Percentiles rank a stretch among this genome's conserved stretches.
Evolutionary conservation across 1,140 invertebrate genomes (phyloP).

Genomic region (Dendroctonus valens): DNA sequence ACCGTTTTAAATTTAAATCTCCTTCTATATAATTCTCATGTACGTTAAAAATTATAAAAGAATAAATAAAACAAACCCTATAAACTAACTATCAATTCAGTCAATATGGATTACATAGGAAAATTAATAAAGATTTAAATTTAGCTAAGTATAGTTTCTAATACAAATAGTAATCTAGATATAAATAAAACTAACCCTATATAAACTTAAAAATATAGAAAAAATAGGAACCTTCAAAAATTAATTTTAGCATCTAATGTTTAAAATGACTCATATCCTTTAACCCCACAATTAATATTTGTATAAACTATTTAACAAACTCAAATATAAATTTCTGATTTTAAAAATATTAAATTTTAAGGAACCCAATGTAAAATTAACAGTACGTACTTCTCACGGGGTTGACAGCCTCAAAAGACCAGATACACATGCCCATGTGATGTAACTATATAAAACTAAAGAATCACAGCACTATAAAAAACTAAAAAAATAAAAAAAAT

Average conservation of each 20-base stretch:
- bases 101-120: constrained; percentile 57
- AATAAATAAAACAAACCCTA: constrained; percentile 61
- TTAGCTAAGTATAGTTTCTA: too few species aligned
- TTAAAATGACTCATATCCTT: constrained; percentile 55
- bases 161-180: background rate
- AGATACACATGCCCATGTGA: constrained; percentile 55
- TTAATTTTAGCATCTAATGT: constrained; percentile 56
- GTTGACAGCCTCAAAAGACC: constrained; percentile 48
- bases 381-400: constrained; percentile 59
- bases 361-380: constrained; percentile 60
- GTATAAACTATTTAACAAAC: constrained; percentile 57
- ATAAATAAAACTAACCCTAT: constrained; percentile 41
- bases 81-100: constrained; percentile 61
- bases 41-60: constrained; percentile 61
- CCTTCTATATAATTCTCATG: constrained; percentile 58
- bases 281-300: constrained; percentile 63
- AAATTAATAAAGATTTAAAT: background rate
- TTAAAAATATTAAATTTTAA: constrained; percentile 60
- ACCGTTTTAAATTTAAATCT: constrained; percentile 53
- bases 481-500: constrained; percentile 54
- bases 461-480: constrained; percentile 54
- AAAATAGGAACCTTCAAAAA: constrained; percentile 53
- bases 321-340: constrained; percentile 54
- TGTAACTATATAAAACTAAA: constrained; percentile 57
- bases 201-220: constrained; percentile 53